Conservation (phyloP, 2,797 vertebrate genomes). For the Odontamblyopus rebecca region DNA sequence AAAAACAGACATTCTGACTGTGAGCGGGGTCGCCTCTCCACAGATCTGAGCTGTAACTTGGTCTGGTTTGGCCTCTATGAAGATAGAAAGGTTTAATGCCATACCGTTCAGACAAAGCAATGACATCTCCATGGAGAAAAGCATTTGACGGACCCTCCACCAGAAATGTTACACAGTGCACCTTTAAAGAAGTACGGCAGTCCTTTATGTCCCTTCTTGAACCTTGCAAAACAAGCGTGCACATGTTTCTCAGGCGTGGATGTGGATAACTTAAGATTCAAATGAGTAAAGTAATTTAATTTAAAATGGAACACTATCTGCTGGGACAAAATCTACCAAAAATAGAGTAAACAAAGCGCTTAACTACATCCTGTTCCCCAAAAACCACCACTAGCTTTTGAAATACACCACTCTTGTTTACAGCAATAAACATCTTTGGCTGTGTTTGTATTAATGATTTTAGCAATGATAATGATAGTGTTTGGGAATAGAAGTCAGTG, state of each 20-base stretch:
- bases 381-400: not conserved
- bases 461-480: constrained; percentile 8
- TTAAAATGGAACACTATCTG: not conserved
- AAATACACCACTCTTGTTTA: constrained; percentile 19
- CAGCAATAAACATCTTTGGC: not conserved
- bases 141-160: too few relatives aligned
- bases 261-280: not conserved
- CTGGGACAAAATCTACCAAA: not conserved
- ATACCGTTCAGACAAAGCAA: too few relatives aligned
- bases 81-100: too few relatives aligned
- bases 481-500: not conserved
- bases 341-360: constrained; percentile 35
- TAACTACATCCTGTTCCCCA: constrained; percentile 50
- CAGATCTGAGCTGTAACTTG: too few relatives aligned
- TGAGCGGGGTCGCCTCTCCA: too few relatives aligned
- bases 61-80: too few relatives aligned
- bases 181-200: not conserved
- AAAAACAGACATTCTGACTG: too few relatives aligned
- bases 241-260: not conserved
- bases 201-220: too few relatives aligned
- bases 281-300: not conserved
- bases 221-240: not conserved
- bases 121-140: too few relatives aligned
- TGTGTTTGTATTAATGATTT: constrained; percentile 1
- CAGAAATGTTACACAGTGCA: too few relatives aligned